These are phyloP conservation scores for Excalfactoria chinensis DNA, from an alignment of 2,113 vertebrate genomes.

Conservation along the genomic window DNA sequence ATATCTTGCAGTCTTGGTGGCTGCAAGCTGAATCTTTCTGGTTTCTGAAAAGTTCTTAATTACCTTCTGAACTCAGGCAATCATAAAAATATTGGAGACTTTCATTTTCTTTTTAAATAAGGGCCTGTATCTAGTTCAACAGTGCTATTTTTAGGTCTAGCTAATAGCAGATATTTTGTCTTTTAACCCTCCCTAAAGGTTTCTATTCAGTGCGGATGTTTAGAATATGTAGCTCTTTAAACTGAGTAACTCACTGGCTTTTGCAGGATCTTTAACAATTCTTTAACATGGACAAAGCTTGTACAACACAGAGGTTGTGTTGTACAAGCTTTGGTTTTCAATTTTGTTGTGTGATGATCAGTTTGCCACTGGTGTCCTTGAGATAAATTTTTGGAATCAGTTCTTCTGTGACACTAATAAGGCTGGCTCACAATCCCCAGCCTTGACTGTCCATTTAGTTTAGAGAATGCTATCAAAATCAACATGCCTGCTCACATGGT, in stretches of 20 bases:
- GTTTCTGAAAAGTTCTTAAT: not conserved
- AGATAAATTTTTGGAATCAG: not conserved
- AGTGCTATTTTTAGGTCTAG: not conserved
- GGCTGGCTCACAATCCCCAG: not conserved
- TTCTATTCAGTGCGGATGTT: not conserved
- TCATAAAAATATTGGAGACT: not conserved
- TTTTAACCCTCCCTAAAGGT: not conserved
- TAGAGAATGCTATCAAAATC: not conserved
- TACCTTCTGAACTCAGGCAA: not conserved
- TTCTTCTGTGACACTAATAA: fast-evolving
- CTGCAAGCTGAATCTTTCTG: not conserved
- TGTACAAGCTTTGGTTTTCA: not conserved
- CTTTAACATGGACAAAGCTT: not conserved
- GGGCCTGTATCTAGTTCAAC: not conserved
- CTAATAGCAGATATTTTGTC: not conserved
- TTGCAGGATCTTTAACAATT: not conserved
- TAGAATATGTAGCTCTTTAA: not conserved
- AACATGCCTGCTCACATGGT: not conserved
- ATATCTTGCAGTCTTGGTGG: not conserved
- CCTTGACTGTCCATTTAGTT: not conserved
- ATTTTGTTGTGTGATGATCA: not conserved
- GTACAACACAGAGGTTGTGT: not conserved
- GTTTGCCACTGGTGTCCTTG: not conserved
- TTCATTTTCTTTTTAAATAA: not conserved
- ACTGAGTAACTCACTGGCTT: not conserved